Evolutionary conservation across 1,140 invertebrate genomes (phyloP), one percentile per base, ranked within the genome.

Genomic region (Hypothenemus hampei): DNA sequence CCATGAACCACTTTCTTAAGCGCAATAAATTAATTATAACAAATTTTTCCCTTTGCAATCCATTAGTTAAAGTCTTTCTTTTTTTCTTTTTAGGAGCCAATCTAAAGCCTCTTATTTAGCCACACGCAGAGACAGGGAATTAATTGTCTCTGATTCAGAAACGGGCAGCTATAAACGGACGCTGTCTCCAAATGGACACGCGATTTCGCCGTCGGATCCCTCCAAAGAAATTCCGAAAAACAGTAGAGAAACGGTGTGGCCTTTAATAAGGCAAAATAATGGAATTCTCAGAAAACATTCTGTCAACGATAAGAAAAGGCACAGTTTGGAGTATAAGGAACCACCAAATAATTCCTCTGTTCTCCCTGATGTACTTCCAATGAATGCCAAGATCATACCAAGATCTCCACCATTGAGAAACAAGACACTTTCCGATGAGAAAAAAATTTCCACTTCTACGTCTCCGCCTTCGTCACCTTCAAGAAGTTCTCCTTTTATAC

Each of bases 51-150:
- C 26, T 3, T 31, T 13, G 13, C 26, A 13, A 11, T 13, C 26
- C 26, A 11, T 31, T 31, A 31, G 13, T 31, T 31, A 31, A 31
- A 31, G 10, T 31, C 1, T 11, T 31, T 1, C 13, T 31, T 31
- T 31, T 52, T 66, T 61, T 65, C 60, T 44, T 80, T 80, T 3
- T 77, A 89, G 86, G 74, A 86, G 82, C 62, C 84, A 87, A 64
- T 87, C 86, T 13, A 88, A 89, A 73, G 85, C 85, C 52, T 87
- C 86, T 26, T 87, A 87, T 68, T 70, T 87, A 72, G 81, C 83
- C 2, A 79, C 81, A 35, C 74, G 82, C 13, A 76, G 84, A 52
- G 85, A 86, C 63, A 73, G 80, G 21, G 82, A 83, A 54, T 73
- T 75, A 58, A 73, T 78, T 19, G 69, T 77, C 33, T 78, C 79